Base-by-base conservation (phyloP, 2,113 vertebrate genomes). In the Silurus glanis region DNA sequence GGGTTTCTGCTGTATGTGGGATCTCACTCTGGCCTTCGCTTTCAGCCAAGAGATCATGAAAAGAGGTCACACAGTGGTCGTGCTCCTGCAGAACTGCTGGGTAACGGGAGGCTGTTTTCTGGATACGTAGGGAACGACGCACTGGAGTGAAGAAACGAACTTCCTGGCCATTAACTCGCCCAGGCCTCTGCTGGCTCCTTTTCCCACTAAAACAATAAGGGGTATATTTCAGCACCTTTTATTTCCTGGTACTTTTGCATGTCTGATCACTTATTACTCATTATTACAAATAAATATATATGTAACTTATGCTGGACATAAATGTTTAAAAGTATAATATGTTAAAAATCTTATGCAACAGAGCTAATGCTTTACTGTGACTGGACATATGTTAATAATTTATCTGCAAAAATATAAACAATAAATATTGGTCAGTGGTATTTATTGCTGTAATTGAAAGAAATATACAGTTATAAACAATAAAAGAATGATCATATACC, bases 81-180 rank as follows among this genome's bases (percentile, higher is more conserved):
- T 94, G 95, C 66, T 96, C 95, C 87, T 91, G 94, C 47, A 96
- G 91, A 14, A 89, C 83, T 1, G 51, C 37, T 0, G 95, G 95
- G 81, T 94, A 94, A 4, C 23, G 85, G 2, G 62, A 51, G 0
- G 92, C 91, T 0, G 88, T 78, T 7, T 86, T 91, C 89, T 95
- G 92, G 16, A 96, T 96, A 2, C 95, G 92, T 59, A 94, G 90
- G 0, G 95, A 96, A 12, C 95, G 95, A 0, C 95, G 86, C 1
- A 96, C 95, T 0, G 95, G 95, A 0, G 95, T 96, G 87, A 95
- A 92, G 90, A 95, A 95, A 17, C 93, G 94, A 17, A 96, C 85
- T 81, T 94, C 93, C 37, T 93, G 93, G 37, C 95, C 94, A 0
- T 94, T 91, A 25, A 94, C 62, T 1, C 45, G 84, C 2, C 85